Percentiles rank a stretch among this genome's conserved stretches.
These are phyloP conservation scores for Heliocidaris tuberculata DNA, from an alignment of 35 echinoderm and acorn worm genomes.

Conservation along the genomic window DNA sequence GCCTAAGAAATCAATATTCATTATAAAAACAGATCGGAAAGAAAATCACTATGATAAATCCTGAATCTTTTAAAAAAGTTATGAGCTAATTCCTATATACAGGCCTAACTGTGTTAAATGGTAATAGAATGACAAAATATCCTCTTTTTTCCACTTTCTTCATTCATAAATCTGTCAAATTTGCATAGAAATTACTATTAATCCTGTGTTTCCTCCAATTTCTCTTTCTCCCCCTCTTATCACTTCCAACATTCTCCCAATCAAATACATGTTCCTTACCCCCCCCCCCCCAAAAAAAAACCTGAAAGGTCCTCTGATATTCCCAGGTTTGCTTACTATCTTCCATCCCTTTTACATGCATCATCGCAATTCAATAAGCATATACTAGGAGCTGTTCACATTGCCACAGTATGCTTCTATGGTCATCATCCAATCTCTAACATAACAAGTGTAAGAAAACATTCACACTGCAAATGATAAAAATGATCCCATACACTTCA, in stretches of 20 bases:
- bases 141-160: background rate
- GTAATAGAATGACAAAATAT: background rate
- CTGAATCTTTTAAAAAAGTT: background rate
- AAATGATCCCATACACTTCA: background rate
- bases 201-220: background rate
- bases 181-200: background rate
- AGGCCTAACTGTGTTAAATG: background rate
- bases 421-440: background rate
- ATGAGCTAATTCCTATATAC: background rate
- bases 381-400: background rate
- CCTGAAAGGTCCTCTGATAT: background rate
- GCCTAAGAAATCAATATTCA: background rate
- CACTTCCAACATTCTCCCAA: background rate
- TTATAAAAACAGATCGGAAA: background rate
- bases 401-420: background rate
- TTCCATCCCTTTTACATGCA: conserved; percentile 8
- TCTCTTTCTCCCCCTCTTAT: background rate
- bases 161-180: background rate
- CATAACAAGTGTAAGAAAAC: background rate
- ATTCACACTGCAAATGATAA: background rate
- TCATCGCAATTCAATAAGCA: conserved; percentile 22
- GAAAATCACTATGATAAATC: background rate
- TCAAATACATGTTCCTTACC: background rate
- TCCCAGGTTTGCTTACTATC: background rate
- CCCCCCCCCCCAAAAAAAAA: too few species aligned